Percentiles rank a stretch among this genome's conserved stretches.
Evolutionary conservation across 92 coral and sea anemone species (phyloP).

Genomic region (Heteractis magnifica): DNA sequence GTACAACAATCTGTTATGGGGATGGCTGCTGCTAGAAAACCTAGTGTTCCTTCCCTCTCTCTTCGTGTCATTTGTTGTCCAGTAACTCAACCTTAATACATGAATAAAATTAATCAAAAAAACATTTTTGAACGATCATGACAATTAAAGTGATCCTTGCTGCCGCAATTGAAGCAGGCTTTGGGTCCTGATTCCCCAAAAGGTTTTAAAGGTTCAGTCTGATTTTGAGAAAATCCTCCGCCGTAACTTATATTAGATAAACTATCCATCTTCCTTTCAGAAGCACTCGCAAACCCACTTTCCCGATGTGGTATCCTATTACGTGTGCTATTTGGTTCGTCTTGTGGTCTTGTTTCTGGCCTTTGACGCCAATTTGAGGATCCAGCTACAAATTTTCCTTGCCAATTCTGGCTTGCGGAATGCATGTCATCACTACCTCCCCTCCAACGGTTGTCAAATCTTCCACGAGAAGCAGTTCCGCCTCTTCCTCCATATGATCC

Average conservation of each 20-base stretch:
- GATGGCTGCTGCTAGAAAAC: too few species aligned
- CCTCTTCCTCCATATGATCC: conserved; percentile 8
- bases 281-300: neutral
- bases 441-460: neutral
- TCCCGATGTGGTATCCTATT: neutral
- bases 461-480: neutral
- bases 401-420: neutral
- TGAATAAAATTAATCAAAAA: conserved; percentile 30
- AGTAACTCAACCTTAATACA: neutral
- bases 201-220: conserved; percentile 34
- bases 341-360: neutral
- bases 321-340: neutral
- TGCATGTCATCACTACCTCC: neutral
- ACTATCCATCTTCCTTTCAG: conserved; percentile 6
- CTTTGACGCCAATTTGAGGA: neutral
- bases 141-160: conserved; percentile 62
- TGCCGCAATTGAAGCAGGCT: conserved; percentile 77
- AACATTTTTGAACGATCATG: conserved; percentile 66
- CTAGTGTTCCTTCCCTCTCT: too few species aligned
- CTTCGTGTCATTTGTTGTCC: too few species aligned
- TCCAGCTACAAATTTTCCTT: neutral
- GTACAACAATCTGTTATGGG: too few species aligned
- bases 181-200: conserved; percentile 74
- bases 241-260: conserved; percentile 5
- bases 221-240: conserved; percentile 10